Percentiles rank a stretch among this genome's conserved stretches.
These are phyloP conservation scores for Portunus trituberculatus DNA, from an alignment of 1,140 invertebrate genomes.

Conservation along the genomic window DNA sequence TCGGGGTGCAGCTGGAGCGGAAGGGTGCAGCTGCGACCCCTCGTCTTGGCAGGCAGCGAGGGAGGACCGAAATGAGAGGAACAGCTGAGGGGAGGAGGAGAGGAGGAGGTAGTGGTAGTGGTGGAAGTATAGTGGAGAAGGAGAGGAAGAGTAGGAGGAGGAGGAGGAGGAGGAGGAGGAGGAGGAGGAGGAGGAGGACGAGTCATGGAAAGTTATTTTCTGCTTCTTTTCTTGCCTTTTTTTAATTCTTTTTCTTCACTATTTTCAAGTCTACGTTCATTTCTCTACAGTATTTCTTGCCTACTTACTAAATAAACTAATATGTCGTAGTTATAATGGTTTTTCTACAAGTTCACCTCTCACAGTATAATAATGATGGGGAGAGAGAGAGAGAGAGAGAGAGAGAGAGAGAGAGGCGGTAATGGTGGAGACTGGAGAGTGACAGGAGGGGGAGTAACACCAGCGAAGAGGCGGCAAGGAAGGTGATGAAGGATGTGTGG, in stretches of 20 bases:
- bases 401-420: neutral
- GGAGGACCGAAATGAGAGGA: neutral
- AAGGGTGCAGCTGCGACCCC: slow-evolving; percentile 40
- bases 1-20: slow-evolving; percentile 15
- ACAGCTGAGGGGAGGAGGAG: neutral
- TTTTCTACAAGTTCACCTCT: too few species aligned
- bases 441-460: neutral
- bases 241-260: too few species aligned
- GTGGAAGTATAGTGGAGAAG: neutral
- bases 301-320: too few species aligned
- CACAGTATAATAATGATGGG: neutral
- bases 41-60: slow-evolving; percentile 12
- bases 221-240: too few species aligned
- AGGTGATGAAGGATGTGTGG: neutral
- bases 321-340: too few species aligned
- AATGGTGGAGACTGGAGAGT: neutral
- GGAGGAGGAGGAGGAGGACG: neutral
- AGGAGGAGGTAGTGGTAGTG: neutral
- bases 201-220: too few species aligned
- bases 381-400: neutral
- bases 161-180: neutral
- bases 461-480: neutral
- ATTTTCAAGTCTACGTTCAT: too few species aligned
- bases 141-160: neutral
- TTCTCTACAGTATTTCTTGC: too few species aligned